These are phyloP conservation scores for Oncorhynchus nerka DNA, from an alignment of 2,113 vertebrate species.

Conservation along the genomic window DNA sequence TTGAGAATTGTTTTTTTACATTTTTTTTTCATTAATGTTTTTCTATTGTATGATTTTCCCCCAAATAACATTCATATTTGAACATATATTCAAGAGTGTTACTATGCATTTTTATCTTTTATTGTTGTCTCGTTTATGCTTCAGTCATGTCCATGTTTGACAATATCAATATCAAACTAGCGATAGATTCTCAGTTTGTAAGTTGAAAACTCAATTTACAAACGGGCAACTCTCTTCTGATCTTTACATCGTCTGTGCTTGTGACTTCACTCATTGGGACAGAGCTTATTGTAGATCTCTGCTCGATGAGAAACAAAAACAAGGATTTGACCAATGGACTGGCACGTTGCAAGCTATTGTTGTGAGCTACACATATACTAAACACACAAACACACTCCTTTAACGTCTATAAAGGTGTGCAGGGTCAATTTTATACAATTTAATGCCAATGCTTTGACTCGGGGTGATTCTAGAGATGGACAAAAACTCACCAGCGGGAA, in stretches of 20 bases:
- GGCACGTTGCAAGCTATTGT: neutral
- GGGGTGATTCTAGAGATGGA: constrained; percentile 53
- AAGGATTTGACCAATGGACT: neutral
- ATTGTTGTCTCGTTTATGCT: constrained; percentile 38
- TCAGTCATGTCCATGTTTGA: constrained; percentile 36
- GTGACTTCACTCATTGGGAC: neutral
- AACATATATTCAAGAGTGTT: neutral
- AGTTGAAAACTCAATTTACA: neutral
- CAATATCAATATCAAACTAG: constrained; percentile 10
- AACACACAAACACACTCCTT: constrained; percentile 4
- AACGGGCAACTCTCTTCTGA: constrained; percentile 13
- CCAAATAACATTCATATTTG: constrained; percentile 16
- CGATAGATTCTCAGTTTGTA: neutral
- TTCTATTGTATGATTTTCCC: constrained; percentile 9
- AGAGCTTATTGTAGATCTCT: constrained; percentile 21
- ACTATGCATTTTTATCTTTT: constrained; percentile 16
- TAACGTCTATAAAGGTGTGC: constrained; percentile 21
- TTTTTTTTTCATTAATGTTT: neutral
- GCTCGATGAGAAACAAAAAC: constrained; percentile 17
- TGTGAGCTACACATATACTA: constrained; percentile 5
- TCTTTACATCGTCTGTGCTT: neutral
- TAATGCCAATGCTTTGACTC: constrained; percentile 43
- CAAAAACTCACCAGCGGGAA: constrained; percentile 23
- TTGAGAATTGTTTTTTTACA: neutral
- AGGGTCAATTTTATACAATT: constrained; percentile 24